Evolutionary conservation across 2,888 invertebrate species (phyloP).

Genomic region (Ormyrus pomaceus): DNA sequence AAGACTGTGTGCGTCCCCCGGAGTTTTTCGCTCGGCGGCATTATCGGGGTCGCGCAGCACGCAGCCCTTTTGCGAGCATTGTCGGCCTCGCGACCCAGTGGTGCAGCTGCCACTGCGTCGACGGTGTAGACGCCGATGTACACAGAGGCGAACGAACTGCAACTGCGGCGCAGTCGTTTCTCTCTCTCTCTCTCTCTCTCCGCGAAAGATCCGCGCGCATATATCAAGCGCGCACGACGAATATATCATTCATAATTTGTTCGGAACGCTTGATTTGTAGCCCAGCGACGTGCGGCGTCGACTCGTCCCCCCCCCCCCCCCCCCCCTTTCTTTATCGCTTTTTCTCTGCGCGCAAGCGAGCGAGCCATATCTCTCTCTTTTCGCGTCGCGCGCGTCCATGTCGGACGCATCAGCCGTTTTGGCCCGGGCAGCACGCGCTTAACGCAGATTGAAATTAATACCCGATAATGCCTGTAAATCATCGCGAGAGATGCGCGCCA

Average conservation of each 20-base stretch:
- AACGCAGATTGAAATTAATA: conserved; percentile 75
- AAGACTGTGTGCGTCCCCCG: too few species aligned
- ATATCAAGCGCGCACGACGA: conserved; percentile 73
- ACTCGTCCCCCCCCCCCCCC: conserved; percentile 64
- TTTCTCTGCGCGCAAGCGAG: conserved; percentile 11
- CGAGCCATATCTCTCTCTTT: conserved; percentile 28
- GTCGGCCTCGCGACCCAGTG: too few species aligned
- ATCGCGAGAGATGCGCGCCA: conserved; percentile 67
- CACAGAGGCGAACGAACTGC: conserved; percentile 11
- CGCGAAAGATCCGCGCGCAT: conserved; percentile 61
- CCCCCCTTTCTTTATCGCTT: conserved; percentile 46
- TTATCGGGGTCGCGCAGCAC: too few species aligned
- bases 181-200: neutral
- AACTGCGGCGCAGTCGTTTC: conserved; percentile 15
- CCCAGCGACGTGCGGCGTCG: conserved; percentile 72
- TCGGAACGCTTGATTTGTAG: conserved; percentile 74
- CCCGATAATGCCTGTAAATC: conserved; percentile 75
- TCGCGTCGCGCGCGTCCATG: neutral
- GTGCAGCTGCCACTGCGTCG: too few species aligned
- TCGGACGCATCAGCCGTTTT: conserved; percentile 43
- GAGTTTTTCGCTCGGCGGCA: too few species aligned
- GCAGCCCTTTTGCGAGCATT: too few species aligned
- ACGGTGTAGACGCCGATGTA: neutral
- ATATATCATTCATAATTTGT: conserved; percentile 76
- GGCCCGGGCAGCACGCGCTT: conserved; percentile 60